Evolutionary conservation across 2,888 invertebrate species (phyloP).

Genomic region (Drosophila nr. perissopoda): DNA sequence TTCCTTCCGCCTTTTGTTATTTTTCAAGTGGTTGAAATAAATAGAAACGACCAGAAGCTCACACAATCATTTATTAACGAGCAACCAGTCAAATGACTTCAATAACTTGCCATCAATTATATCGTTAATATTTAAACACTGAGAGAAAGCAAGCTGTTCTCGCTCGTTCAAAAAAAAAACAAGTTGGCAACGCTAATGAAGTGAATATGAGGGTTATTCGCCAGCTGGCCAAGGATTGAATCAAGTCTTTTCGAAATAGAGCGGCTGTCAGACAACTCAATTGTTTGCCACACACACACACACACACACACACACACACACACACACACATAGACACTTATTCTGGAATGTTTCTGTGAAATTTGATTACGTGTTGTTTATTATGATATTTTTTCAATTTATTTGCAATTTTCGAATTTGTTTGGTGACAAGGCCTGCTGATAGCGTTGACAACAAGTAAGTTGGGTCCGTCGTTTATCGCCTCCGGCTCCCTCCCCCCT

Average conservation of each 20-base stretch:
- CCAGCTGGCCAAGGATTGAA: conserved; percentile 11
- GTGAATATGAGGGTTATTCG: conserved; percentile 11
- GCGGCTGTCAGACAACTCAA: conserved; percentile 7
- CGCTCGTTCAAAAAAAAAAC: background rate
- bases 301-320: conserved; percentile 9
- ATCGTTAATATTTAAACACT: background rate
- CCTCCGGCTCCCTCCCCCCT: background rate
- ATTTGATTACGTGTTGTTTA: conserved; percentile 71
- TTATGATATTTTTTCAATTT: conserved; percentile 77
- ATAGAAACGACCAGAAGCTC: background rate
- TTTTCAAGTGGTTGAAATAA: background rate
- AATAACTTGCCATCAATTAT: background rate
- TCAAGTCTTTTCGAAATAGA: conserved; percentile 8
- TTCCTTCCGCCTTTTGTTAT: background rate
- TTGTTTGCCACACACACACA: conserved; percentile 2
- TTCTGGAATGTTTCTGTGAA: conserved; percentile 41
- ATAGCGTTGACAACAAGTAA: conserved; percentile 29
- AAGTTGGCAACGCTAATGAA: conserved; percentile 2
- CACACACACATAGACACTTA: conserved; percentile 3
- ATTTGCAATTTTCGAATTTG: conserved; percentile 53
- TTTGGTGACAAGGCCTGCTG: conserved; percentile 9
- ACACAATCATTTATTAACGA: background rate
- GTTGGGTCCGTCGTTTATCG: background rate
- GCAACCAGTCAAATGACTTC: background rate
- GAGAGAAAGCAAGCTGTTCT: background rate